Evolutionary conservation across 2,797 vertebrate genomes (phyloP), one percentile per base, ranked within the genome.

Genomic region (Darevskia mixta): DNA sequence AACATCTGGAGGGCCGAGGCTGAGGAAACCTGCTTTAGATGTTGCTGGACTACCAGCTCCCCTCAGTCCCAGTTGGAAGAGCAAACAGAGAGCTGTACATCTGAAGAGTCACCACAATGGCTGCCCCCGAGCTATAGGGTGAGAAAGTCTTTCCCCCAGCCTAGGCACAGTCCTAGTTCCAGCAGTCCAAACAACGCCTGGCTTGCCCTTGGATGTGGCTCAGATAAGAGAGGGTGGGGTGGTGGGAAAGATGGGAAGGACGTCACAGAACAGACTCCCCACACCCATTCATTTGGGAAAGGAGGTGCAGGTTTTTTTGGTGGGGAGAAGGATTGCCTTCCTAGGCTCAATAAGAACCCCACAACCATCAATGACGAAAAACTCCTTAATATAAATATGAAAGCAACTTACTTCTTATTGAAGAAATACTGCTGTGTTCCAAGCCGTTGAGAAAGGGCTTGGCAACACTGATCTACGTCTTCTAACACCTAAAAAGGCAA

Each of bases 391-490:
- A 85, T 95, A 92, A 91, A 23, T 80, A 66, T 78, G 89, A 85
- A 61, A 90, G 61, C 82, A 90, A 96, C 99, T 87, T 98, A 99
- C 99, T 99, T 98, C 94, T 98, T 99, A 95, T 98, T 99, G 95
- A 99, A 99, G 97, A 99, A 99, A 97, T 97, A 99, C 0, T 97
- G 97, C 69, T 99, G 98, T 66, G 98, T 98, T 92, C 99, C 99
- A 91, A 99, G 97, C 94, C 98, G 97, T 95, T 99, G 98, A 80
- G 99, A 99, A 75, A 99, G 97, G 79, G 98, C 99, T 95, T 99
- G 98, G 94, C 98, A 99, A 96, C 99, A 99, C 95, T 99, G 99
- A 95, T 98, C 98, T 90, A 99, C 98, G 78, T 99, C 98, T 95
- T 99, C 99, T 95, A 98, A 98, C 29, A 99, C 98, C 99, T 99